Evolutionary conservation across 2,113 vertebrate species (phyloP).

Genomic region (Datnioides undecimradiatus): DNA sequence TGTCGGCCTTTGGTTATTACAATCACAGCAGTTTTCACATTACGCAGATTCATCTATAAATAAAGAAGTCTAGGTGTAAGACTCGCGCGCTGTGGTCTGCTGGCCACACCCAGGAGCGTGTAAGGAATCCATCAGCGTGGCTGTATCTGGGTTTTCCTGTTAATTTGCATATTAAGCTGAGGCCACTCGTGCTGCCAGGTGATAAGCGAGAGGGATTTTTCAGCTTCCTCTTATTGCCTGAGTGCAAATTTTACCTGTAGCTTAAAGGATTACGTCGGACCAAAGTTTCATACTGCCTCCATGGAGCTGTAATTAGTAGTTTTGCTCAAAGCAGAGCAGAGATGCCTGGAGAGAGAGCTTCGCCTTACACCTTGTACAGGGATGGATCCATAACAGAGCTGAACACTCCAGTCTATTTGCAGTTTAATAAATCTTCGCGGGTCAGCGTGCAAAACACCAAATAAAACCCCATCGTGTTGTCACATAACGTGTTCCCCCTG

Average conservation of each 20-base stretch:
- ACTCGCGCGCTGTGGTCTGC: background rate
- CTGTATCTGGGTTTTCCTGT: background rate
- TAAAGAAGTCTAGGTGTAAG: background rate
- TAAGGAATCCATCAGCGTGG: background rate
- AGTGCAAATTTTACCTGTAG: background rate
- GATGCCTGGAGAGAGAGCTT: background rate
- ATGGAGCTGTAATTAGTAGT: background rate
- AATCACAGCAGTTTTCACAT: background rate
- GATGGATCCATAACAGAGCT: background rate
- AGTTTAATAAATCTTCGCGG: background rate
- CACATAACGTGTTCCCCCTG: background rate
- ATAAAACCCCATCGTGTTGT: background rate
- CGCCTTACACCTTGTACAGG: background rate
- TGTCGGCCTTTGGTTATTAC: background rate
- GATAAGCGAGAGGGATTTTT: background rate
- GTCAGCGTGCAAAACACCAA: background rate
- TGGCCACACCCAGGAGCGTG: background rate
- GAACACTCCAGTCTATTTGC: background rate
- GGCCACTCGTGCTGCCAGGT: background rate
- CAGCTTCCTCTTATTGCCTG: no score
- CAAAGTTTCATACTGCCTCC: no score
- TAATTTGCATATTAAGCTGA: background rate
- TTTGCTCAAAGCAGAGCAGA: background rate
- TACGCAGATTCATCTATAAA: background rate
- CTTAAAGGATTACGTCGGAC: background rate